These are phyloP conservation scores for Amphiura filiformis DNA, from an alignment of 35 echinoderm and acorn worm genomes.

Conservation along the genomic window DNA sequence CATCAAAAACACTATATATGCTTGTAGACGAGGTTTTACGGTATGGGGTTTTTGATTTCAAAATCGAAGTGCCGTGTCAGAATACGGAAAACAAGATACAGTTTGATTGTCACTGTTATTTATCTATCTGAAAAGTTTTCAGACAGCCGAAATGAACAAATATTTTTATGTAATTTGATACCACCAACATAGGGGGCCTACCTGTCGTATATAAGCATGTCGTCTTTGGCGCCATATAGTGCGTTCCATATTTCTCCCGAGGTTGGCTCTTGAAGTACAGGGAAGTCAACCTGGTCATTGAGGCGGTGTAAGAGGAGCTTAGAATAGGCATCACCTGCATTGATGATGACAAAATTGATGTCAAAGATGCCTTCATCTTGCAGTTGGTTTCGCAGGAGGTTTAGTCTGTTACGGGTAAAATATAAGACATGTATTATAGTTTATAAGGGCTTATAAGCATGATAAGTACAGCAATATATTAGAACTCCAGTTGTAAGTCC, in stretches of 20 bases:
- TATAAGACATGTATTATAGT: neutral
- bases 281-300: neutral
- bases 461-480: neutral
- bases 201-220: conserved; percentile 76
- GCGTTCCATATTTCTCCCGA: conserved; percentile 28
- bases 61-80: too few relatives aligned
- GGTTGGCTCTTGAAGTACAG: conserved; percentile 35
- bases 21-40: too few relatives aligned
- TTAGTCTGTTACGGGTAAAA: conserved; percentile 4
- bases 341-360: conserved; percentile 48
- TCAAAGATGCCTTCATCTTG: conserved; percentile 6
- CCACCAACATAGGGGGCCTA: too few relatives aligned
- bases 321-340: conserved; percentile 13
- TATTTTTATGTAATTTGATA: too few relatives aligned
- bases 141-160: too few relatives aligned
- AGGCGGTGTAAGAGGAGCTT: neutral
- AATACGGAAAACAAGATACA: too few relatives aligned
- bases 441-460: neutral
- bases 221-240: conserved; percentile 52
- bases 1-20: too few relatives aligned
- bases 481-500: neutral
- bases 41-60: too few relatives aligned
- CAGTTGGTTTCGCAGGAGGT: conserved; percentile 23
- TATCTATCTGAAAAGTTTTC: too few relatives aligned
- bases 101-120: too few relatives aligned